phyloP scores from a whole-genome alignment of 2,797 vertebrate species.

The Sorex maritimensis region DNA sequence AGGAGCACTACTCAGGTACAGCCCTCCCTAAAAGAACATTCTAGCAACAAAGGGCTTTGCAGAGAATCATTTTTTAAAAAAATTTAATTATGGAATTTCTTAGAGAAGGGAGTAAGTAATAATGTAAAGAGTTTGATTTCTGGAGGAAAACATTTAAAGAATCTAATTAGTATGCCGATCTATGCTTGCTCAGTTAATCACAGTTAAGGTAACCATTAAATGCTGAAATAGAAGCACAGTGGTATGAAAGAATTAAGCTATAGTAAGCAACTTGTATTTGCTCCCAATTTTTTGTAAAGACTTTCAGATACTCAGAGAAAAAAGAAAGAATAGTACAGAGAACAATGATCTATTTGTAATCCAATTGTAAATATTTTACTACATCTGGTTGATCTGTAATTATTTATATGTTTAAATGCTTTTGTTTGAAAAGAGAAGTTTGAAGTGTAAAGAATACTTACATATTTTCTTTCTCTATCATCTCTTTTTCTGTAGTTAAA shows the following conservation, averaged over 20 bases:
- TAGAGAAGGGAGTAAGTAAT: conserved; percentile 20
- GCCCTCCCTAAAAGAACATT: no score
- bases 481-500: no score
- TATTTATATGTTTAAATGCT: neutral
- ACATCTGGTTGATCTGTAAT: neutral
- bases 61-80: no score
- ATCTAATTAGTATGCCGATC: conserved; percentile 28
- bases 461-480: neutral
- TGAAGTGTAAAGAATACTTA: neutral
- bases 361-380: neutral
- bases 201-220: neutral
- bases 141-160: neutral
- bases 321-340: neutral
- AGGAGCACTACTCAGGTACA: no score
- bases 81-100: neutral
- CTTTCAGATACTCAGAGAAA: neutral
- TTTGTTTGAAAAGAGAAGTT: conserved; percentile 25
- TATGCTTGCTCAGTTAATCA: conserved; percentile 17
- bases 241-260: neutral
- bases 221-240: neutral
- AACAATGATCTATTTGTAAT: neutral
- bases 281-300: neutral
- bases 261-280: neutral
- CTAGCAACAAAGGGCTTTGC: no score
- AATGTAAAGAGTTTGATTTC: conserved; percentile 16